Evolutionary conservation across 2,888 invertebrate species (phyloP), one percentile per base, ranked within the genome.

Genomic region (Zelleria hepariella): DNA sequence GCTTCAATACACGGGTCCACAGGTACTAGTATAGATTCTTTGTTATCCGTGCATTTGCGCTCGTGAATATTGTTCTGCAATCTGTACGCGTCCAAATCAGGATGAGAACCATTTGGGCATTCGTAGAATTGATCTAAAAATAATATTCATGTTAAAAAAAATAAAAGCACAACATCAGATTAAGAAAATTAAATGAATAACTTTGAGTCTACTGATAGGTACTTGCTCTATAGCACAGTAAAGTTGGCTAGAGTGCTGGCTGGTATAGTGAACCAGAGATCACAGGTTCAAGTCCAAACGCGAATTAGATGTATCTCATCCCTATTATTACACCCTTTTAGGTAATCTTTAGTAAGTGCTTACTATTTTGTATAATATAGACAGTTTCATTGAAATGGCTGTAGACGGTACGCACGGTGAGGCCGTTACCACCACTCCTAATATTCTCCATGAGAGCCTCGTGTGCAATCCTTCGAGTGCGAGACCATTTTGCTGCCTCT

Each of bases 361-460:
- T 74, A 86, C 88, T 83, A 58, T 85, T 86, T 60, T 88, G 87
- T 65, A 88, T 86, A 2, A 88, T 87, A 57, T 82, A 86, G 20
- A 73, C 65, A 2, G 86, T 78, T 67, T 77, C 85, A 59, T 72
- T 74, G 1, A 61, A 65, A 0, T 71, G 67, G 23, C 80, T 77
- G 27, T 81, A 63, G 0, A 88, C 88, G 5, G 86, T 86, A 24
- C 88, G 72, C 1, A 88, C 83, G 0, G 86, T 86, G 5, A 88
- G 69, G 0, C 88, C 88, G 55, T 88, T 88, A 1, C 88, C 88
- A 1, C 88, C 88, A 59, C 76, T 86, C 65, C 86, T 87, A 5
- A 88, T 86, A 52, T 85, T 87, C 63, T 88, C 88, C 88, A 88
- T 86, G 0, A 87, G 65, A 0, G 86, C 84, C 63, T 88, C 88